Percentiles rank a stretch among this genome's conserved stretches.
Evolutionary conservation across 2,113 vertebrate species (phyloP).

Genomic region (Mus musculus): GRCm39 chr5:39682001-39682500

Average conservation of each 20-base stretch:
- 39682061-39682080: not conserved
- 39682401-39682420: not conserved
- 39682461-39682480: not conserved
- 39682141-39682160: not conserved
- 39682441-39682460: too few species aligned
- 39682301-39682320: not conserved
- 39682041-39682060: not conserved
- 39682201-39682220: not conserved
- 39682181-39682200: not conserved
- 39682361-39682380: not conserved
- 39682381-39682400: not conserved
- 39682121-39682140: not conserved
- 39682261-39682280: not conserved
- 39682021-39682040: not conserved
- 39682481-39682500: not conserved
- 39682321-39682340: too few species aligned
- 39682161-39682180: not conserved
- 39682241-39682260: not conserved
- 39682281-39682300: not conserved
- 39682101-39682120: not conserved
- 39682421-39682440: not conserved
- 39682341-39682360: not conserved
- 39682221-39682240: not conserved
- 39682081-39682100: not conserved
- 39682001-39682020: not conserved